A percentile compares a stretch with the other conserved stretches of the same genome.
Conservation (phyloP, 1,140 invertebrate genomes). For the Delia radicum region DNA sequence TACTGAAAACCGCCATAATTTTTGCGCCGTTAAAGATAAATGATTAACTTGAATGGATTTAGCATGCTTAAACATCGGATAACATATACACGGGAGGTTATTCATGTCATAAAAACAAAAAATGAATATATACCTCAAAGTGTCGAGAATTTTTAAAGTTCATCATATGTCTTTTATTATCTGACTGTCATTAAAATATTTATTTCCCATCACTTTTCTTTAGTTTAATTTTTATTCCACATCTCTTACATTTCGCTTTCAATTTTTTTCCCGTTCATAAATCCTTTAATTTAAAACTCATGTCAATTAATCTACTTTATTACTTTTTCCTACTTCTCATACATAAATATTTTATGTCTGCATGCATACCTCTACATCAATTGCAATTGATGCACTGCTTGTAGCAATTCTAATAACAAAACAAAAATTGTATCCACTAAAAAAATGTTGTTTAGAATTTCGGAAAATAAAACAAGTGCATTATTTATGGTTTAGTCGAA, state of each 20-base stretch:
- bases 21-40: no score
- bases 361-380: slow-evolving; percentile 5
- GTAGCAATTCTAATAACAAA: slow-evolving; percentile 12
- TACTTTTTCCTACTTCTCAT: neutral
- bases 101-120: no score
- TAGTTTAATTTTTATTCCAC: neutral
- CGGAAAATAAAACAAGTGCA: neutral
- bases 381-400: slow-evolving; percentile 15
- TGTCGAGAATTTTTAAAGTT: no score
- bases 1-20: no score
- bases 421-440: slow-evolving; percentile 1
- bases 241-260: neutral
- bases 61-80: no score
- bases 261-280: neutral
- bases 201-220: no score
- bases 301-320: slow-evolving; percentile 22
- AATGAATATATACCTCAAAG: no score
- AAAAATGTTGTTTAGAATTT: slow-evolving; percentile 5
- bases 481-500: neutral
- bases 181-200: no score
- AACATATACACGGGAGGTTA: no score
- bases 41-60: no score
- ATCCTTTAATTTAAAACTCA: slow-evolving; percentile 23
- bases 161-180: no score
- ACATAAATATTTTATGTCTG: slow-evolving; percentile 13